Evolutionary conservation across 2,888 invertebrate species (phyloP), one percentile per base, ranked within the genome.

Genomic region (Rhingia rostrata): DNA sequence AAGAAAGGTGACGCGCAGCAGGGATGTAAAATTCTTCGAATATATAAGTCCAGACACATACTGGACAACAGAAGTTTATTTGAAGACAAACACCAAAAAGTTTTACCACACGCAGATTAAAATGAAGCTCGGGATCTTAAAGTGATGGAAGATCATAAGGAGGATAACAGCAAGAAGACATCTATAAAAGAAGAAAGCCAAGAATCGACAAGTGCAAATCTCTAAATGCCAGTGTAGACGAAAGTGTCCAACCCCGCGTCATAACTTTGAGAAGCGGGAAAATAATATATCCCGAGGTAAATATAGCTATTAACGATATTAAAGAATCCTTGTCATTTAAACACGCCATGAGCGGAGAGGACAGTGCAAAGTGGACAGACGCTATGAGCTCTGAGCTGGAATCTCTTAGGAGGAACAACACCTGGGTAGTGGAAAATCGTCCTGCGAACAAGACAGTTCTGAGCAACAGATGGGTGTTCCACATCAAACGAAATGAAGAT

Each of bases 381-480:
- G 95, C 97, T 0, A 95, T 97, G 94, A 94, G 94, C 86, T 95
- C 96, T 88, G 97, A 97, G 89, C 92, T 97, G 7, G 93, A 94
- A 9, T 45, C 77, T 4, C 45, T 67, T 10, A 37, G 33, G 4
- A 61, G 43, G 30, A 81, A 81, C 45, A 63, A 53, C 12, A 86
- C 78, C 1, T 81, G 86, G 77, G 33, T 35, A 6, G 35, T 85
- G 5, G 61, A 61, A 4, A 45, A 60, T 12, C 54, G 64, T 32
- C 74, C 86, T 7, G n/a, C 22, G 14, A 49, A 69, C 32, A 61
- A 54, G 7, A 74, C 22, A 4, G 53, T 72, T 0, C 22, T 53
- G 4, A 43, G 33, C 14, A 72, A 81, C 41, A 43, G 73, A 2
- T 22, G 1, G 22, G 2, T 22, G 22, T 22, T 22, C 22, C 22